phyloP scores from a whole-genome alignment of 2,113 vertebrate species.

The Oenanthe melanoleuca region DNA sequence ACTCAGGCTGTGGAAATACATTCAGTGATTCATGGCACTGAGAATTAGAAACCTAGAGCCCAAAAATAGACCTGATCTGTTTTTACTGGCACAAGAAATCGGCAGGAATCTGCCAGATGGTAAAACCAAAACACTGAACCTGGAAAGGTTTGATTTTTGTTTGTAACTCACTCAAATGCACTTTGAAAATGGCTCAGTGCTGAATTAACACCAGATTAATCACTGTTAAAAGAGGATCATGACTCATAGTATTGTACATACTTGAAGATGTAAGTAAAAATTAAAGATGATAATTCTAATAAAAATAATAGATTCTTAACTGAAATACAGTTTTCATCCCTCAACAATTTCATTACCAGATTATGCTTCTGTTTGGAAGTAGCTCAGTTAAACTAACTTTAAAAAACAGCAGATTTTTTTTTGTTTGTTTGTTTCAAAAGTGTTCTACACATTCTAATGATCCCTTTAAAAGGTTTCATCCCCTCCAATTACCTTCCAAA shows the following conservation, averaged over 20 bases:
- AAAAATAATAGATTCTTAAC: background rate
- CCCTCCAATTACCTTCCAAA: background rate
- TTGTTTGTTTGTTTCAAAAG: background rate
- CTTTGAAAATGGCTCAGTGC: background rate
- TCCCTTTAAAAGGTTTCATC: background rate
- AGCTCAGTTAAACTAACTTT: background rate
- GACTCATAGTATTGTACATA: background rate
- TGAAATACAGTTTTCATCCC: background rate
- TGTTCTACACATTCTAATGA: background rate
- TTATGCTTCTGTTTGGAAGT: background rate
- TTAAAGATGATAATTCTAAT: background rate
- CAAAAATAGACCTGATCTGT: background rate
- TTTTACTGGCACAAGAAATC: background rate
- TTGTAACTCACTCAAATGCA: background rate
- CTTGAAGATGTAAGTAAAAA: background rate
- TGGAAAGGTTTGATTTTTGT: background rate
- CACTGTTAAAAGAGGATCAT: background rate
- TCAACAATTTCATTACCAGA: background rate
- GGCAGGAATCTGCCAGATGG: background rate
- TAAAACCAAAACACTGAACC: background rate
- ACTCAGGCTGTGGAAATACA: background rate
- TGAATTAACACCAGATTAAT: background rate
- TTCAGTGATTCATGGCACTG: background rate
- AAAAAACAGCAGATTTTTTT: background rate
- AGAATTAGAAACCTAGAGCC: background rate